These are phyloP conservation scores for Drepana falcataria DNA, from an alignment of 2,888 invertebrate species.

Conservation along the genomic window DNA sequence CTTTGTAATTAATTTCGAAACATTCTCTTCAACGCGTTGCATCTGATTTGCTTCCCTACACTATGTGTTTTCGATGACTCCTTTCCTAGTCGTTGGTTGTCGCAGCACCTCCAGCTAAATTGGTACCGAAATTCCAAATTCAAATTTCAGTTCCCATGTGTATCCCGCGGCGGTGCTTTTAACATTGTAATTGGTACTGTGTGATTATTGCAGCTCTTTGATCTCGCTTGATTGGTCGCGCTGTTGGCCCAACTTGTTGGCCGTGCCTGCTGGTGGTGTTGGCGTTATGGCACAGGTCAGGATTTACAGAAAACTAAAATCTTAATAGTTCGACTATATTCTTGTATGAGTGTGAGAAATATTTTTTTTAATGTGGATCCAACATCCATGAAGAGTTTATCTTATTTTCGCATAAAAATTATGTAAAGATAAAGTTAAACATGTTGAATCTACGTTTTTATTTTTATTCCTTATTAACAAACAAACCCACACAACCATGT, in stretches of 20 bases:
- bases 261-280: conserved; percentile 10
- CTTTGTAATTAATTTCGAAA: no score
- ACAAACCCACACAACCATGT: no score
- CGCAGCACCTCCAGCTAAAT: conserved; percentile 71
- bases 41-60: conserved; percentile 20
- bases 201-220: conserved; percentile 58
- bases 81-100: conserved; percentile 56
- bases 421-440: no score
- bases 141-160: conserved; percentile 65
- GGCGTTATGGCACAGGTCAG: conserved; percentile 36
- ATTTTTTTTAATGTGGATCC: no score
- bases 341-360: no score
- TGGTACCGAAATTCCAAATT: conserved; percentile 75
- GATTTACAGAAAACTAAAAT: conserved; percentile 5
- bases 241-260: conserved; percentile 24
- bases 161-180: conserved; percentile 63
- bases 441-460: no score
- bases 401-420: no score
- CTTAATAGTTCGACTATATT: no score
- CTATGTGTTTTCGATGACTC: conserved; percentile 50
- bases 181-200: conserved; percentile 69
- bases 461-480: no score
- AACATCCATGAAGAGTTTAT: no score
- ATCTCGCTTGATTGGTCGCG: conserved; percentile 61
- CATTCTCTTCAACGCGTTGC: background rate